Conservation (phyloP, 2,888 invertebrate genomes). For the Oscheius sp. region DNA sequence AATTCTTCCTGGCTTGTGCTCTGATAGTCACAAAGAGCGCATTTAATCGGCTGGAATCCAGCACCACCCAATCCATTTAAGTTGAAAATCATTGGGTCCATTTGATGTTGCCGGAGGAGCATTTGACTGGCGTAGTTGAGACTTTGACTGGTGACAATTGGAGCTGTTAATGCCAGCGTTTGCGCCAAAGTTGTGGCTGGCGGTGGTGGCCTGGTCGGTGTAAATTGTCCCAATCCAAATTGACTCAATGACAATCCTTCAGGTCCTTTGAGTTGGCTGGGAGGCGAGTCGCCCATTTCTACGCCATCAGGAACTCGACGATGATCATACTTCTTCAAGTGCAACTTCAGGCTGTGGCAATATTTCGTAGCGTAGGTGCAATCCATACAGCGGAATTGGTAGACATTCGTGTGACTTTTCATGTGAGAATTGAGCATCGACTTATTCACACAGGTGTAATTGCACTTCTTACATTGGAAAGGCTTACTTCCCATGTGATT, state of each 20-base stretch:
- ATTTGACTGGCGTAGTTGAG: slow-evolving; percentile 55
- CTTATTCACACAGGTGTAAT: slow-evolving; percentile 86
- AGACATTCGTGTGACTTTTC: slow-evolving; percentile 85
- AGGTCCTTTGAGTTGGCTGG: background rate
- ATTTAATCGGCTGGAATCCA: slow-evolving; percentile 41
- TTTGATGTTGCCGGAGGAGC: slow-evolving; percentile 53
- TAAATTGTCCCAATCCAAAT: slow-evolving; percentile 25
- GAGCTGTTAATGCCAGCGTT: slow-evolving; percentile 43
- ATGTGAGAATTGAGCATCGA: slow-evolving; percentile 98
- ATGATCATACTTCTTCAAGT: slow-evolving; percentile 90
- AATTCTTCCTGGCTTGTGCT: slow-evolving; percentile 57
- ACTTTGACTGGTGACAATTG: slow-evolving; percentile 48
- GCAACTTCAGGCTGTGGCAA: slow-evolving; percentile 94
- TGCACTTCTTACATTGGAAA: slow-evolving; percentile 71
- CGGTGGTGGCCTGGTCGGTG: slow-evolving; percentile 13
- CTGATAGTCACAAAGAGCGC: slow-evolving; percentile 54
- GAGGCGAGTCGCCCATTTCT: slow-evolving; percentile 80
- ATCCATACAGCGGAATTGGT: slow-evolving; percentile 84
- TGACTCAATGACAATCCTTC: slow-evolving; percentile 3
- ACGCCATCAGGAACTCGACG: slow-evolving; percentile 86
- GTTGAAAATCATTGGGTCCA: slow-evolving; percentile 40
- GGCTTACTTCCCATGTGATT: slow-evolving; percentile 96
- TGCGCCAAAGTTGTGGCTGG: slow-evolving; percentile 42
- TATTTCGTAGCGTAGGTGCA: slow-evolving; percentile 97
- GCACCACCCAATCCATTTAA: slow-evolving; percentile 25